Evolutionary conservation across 2,888 invertebrate genomes (phyloP).

Genomic region (Papilio protenor): DNA sequence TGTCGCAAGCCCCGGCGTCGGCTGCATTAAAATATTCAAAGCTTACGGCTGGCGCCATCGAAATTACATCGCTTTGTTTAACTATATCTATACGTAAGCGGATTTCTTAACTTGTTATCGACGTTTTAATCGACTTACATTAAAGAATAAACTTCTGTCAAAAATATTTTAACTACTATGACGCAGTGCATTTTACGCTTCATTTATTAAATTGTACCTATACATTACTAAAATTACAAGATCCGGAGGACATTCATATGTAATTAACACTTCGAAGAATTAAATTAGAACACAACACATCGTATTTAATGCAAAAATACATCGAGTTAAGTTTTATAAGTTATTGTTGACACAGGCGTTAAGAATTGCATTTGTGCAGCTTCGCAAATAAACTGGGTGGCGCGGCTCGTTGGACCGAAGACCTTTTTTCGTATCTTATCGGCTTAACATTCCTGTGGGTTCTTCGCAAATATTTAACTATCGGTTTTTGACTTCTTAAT

Average conservation of each 20-base stretch:
- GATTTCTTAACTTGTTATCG: conserved; percentile 20
- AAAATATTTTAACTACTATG: neutral
- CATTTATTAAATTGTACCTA: neutral
- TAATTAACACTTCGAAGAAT: neutral
- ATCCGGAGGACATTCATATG: neutral
- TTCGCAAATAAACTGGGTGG: conserved; percentile 51
- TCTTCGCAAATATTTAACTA: conserved; percentile 56
- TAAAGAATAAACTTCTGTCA: neutral
- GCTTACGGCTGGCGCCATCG: conserved; percentile 64
- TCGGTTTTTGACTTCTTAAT: conserved; percentile 49
- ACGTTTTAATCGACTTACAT: neutral
- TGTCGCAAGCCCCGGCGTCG: conserved; percentile 77
- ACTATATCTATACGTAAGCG: conserved; percentile 26
- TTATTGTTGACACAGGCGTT: conserved; percentile 44
- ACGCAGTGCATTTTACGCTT: neutral
- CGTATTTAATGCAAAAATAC: neutral
- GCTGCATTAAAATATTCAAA: conserved; percentile 68
- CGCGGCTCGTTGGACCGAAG: conserved; percentile 45
- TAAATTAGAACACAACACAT: neutral
- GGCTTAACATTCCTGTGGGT: conserved; percentile 53
- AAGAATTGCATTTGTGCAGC: conserved; percentile 51
- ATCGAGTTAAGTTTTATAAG: conserved; percentile 22
- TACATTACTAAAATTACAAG: neutral
- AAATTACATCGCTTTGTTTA: conserved; percentile 47
- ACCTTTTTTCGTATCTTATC: conserved; percentile 52